Percentiles rank a stretch among this genome's conserved stretches.
phyloP scores from a whole-genome alignment of 2,113 vertebrate genomes.

The Cryptomyrus ogoouensis region DNA sequence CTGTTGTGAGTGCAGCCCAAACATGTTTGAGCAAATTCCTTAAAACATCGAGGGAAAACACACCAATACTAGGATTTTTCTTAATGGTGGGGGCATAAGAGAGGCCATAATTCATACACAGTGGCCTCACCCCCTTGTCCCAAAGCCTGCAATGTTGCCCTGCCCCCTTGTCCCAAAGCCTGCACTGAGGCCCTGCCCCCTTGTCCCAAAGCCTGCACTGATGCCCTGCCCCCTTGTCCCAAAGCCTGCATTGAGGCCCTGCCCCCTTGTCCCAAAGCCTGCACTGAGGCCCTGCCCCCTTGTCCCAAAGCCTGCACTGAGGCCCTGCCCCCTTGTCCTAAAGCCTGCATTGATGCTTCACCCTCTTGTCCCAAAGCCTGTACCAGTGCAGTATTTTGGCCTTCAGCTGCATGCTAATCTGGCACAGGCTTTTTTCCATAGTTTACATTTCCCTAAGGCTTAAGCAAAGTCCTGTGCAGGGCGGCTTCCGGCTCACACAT shows the following conservation, averaged over 20 bases:
- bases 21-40: not conserved
- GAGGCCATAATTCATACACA: not conserved
- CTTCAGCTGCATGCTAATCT: conserved; percentile 58
- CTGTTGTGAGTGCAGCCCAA: not conserved
- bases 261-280: too few species aligned
- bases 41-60: not conserved
- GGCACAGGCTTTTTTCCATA: conserved; percentile 47
- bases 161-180: conserved; percentile 9
- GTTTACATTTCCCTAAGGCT: conserved; percentile 47
- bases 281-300: too few species aligned
- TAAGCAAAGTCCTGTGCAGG: conserved; percentile 37
- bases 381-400: conserved; percentile 58
- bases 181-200: not conserved
- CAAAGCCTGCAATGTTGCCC: too few species aligned
- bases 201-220: not conserved
- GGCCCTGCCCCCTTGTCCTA: not conserved
- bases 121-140: not conserved
- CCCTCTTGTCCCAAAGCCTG: not conserved
- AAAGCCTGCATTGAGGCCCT: too few species aligned
- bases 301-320: conserved; percentile 7
- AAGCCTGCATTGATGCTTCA: not conserved
- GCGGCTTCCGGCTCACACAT: conserved; percentile 48
- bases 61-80: not conserved
- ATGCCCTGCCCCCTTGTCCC: not conserved
- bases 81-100: not conserved